Evolutionary conservation across 2,797 vertebrate species (phyloP), one percentile per base, ranked within the genome.

Genomic region (Cirrhinus molitorella): DNA sequence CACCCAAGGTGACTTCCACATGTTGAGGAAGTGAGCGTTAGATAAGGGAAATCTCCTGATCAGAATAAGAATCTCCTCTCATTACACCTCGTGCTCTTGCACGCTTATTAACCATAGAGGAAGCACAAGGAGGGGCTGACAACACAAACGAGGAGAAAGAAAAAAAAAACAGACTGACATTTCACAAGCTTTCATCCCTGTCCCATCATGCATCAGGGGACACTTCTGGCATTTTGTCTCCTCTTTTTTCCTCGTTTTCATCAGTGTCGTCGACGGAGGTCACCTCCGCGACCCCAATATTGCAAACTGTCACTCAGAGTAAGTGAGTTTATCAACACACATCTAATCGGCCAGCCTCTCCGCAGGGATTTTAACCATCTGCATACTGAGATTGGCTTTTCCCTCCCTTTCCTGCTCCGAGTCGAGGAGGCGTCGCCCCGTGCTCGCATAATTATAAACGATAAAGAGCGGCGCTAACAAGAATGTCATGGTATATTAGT

Each of bases 381-480:
- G 96, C 96, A 97, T 96, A 96, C 91, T 94, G 94, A 96, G 92
- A 96, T 96, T 93, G 95, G 95, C 93, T 94, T 93, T 92, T 93
- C 94, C 95, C 95, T 96, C 94, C 94, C 94, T 53, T 93, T 94
- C 95, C 96, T 96, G 95, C 94, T 94, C 55, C 90, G 95, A 94
- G 95, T 82, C 91, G 89, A 89, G 83, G 92, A 83, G 91, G 86
- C 37, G 73, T 88, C 78, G 65, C 95, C 93, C 87, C 77, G 92
- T 96, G 53, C 57, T 96, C 95, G 95, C 96, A 96, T 97, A 97
- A 96, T 96, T 96, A 97, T 96, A 94, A 96, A 95, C 93, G 95
- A 96, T 96, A 96, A 95, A 95, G 95, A 96, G 94, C 90, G 88
- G 88, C 93, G 75, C 83, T 85, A 96, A 96, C 96, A 96, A 97